Base-by-base conservation (phyloP, 1,140 invertebrate species). In the Aphaenogaster floridana region DNA sequence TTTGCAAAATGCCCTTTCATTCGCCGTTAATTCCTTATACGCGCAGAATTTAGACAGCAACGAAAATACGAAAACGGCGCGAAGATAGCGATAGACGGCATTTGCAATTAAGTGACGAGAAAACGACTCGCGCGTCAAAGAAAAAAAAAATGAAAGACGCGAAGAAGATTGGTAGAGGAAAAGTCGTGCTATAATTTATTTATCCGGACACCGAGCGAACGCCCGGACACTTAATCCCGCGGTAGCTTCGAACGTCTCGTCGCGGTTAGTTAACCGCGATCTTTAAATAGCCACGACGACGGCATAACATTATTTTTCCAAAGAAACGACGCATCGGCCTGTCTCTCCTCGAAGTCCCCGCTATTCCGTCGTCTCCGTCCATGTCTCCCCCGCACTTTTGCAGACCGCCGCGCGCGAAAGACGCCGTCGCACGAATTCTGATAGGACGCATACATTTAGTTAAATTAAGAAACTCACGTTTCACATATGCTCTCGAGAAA, bases 201-300 rank as follows among this genome's bases (percentile, higher is more conserved):
- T 84, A 76, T 84, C 57, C 80, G 68, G 42, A 36, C 69, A 84
- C 57, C 28, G 13, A 54, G 36, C 21, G 69, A 63, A 42, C 66
- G 28, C 48, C n/a, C 39, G 52, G 36, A 17, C 54, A 76, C 42
- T 76, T 84, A 84, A 84, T 83, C 21, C 11, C 54, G 28, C 42
- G 28, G 52, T 74, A 17, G 28, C 48, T 42, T 81, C 48, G 68
- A 84, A 88, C 79, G 86, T 91, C 86, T 87, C 87, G 89, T 79
- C 89, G 84, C 69, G 89, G 87, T 91, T 91, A 91, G 90, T 91
- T 91, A 92, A 93, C 89, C 84, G 88, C 77, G 64, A 45, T 69
- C 92, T 94, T 94, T 94, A 94, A 94, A 94, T 94, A 94, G 69
- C 80, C 69, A 61, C 93, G 80, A 88, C 87, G 88, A 81, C 92